Conservation (phyloP, 2,888 invertebrate genomes). For the Chrysomela aeneicollis region DNA sequence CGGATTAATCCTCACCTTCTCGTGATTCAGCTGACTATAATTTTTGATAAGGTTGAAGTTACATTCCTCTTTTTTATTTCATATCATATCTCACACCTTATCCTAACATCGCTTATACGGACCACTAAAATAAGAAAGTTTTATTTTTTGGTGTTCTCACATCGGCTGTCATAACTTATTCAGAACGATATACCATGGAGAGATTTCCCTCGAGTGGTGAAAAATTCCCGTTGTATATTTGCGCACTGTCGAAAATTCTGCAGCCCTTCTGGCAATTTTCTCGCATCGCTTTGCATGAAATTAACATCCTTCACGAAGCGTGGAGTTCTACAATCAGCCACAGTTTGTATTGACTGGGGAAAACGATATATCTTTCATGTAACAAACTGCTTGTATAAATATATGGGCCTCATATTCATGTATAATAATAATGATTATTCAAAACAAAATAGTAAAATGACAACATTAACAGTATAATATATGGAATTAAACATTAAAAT, state of each 20-base stretch:
- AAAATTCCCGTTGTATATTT: conserved; percentile 2
- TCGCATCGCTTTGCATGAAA: conserved; percentile 14
- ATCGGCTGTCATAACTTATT: conserved; percentile 7
- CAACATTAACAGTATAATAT: too few relatives aligned
- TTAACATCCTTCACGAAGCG: conserved; percentile 7
- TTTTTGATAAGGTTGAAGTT: too few relatives aligned
- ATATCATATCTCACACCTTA: too few relatives aligned
- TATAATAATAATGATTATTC: not conserved
- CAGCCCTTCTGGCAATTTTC: conserved; percentile 14
- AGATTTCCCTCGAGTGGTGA: conserved; percentile 15
- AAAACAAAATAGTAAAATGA: too few relatives aligned
- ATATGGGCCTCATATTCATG: not conserved
- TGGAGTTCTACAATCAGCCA: not conserved
- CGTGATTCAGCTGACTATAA: too few relatives aligned
- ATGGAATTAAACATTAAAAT: too few relatives aligned
- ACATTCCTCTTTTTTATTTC: too few relatives aligned
- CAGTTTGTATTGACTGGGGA: conserved; percentile 7
- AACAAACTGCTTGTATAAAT: not conserved
- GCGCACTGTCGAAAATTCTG: conserved; percentile 9
- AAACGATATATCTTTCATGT: not conserved
- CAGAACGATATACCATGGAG: conserved; percentile 6
- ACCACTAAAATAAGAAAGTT: too few relatives aligned
- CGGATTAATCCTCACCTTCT: too few relatives aligned
- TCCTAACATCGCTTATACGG: too few relatives aligned
- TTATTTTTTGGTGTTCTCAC: too few relatives aligned